These are phyloP conservation scores for Melanophora roralis DNA, from an alignment of 2,888 invertebrate species.

Conservation along the genomic window DNA sequence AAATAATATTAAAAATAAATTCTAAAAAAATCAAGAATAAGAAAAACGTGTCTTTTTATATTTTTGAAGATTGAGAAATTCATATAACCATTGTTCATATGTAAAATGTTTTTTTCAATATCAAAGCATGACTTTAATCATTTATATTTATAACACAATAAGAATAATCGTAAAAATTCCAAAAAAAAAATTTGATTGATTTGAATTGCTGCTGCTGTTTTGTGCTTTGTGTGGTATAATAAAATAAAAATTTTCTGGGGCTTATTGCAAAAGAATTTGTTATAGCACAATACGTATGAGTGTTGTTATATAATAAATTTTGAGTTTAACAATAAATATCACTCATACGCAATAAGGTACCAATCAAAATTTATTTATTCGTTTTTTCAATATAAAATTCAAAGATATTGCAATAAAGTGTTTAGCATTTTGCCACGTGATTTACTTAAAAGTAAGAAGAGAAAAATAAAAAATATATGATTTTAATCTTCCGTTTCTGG, in stretches of 20 bases:
- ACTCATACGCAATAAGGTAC: conserved; percentile 1
- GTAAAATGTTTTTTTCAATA: background rate
- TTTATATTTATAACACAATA: background rate
- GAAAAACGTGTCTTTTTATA: background rate
- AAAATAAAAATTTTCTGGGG: background rate
- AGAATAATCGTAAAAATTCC: conserved; percentile 8
- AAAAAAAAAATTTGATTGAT: conserved; percentile 31
- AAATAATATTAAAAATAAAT: background rate
- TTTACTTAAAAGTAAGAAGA: background rate
- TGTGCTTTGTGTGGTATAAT: too few relatives aligned
- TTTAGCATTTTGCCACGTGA: background rate
- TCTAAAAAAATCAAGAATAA: background rate
- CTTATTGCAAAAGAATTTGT: conserved; percentile 2
- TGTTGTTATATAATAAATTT: background rate
- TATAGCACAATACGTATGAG: conserved; percentile 17
- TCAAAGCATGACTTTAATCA: background rate
- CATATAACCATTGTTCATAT: background rate
- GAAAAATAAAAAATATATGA: background rate
- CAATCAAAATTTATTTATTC: conserved; percentile 16
- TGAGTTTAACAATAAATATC: conserved; percentile 21
- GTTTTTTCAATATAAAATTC: background rate
- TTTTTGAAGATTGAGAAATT: background rate
- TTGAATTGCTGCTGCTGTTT: background rate
- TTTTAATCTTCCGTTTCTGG: background rate
- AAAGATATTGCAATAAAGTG: background rate